phyloP scores from a whole-genome alignment of 64 coral and sea anemone species.

The Montipora foliosa region DNA sequence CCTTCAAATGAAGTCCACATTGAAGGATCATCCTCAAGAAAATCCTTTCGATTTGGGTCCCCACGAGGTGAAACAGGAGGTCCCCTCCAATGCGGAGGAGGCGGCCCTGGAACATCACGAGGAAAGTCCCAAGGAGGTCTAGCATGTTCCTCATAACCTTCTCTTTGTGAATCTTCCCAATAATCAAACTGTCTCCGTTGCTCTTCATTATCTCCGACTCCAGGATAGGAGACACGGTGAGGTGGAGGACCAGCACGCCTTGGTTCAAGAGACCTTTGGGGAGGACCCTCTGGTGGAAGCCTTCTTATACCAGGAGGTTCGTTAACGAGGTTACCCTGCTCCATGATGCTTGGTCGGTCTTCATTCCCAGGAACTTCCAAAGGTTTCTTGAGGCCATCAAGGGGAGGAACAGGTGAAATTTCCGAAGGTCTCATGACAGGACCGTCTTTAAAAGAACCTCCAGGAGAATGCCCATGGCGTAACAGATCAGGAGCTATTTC shows the following conservation, averaged over 20 bases:
- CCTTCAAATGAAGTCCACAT: conserved; percentile 76
- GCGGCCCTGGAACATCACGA: conserved; percentile 16
- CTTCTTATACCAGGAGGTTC: conserved; percentile 2
- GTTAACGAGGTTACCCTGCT: neutral
- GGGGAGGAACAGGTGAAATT: neutral
- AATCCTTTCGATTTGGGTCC: conserved; percentile 50
- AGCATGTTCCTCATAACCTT: conserved; percentile 22
- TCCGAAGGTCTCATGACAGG: neutral
- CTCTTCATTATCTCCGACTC: neutral
- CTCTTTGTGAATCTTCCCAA: conserved; percentile 43
- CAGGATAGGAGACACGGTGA: conserved; percentile 10
- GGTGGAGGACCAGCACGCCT: neutral
- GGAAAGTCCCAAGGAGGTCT: conserved; percentile 40
- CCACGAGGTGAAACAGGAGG: conserved; percentile 37
- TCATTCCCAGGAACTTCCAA: neutral
- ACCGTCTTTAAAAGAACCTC: conserved; percentile 31
- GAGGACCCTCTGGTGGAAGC: neutral
- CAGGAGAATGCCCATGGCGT: conserved; percentile 1
- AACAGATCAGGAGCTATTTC: conserved; percentile 25
- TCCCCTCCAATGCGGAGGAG: conserved; percentile 23
- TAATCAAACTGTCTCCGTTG: conserved; percentile 36
- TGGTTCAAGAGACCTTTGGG: conserved; percentile 17
- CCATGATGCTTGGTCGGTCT: neutral
- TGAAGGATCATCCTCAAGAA: conserved; percentile 73
- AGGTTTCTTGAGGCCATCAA: neutral